A percentile compares a stretch with the other conserved stretches of the same genome.
Conservation (phyloP, 2,888 invertebrate species). For the Brenthis hecate region DNA sequence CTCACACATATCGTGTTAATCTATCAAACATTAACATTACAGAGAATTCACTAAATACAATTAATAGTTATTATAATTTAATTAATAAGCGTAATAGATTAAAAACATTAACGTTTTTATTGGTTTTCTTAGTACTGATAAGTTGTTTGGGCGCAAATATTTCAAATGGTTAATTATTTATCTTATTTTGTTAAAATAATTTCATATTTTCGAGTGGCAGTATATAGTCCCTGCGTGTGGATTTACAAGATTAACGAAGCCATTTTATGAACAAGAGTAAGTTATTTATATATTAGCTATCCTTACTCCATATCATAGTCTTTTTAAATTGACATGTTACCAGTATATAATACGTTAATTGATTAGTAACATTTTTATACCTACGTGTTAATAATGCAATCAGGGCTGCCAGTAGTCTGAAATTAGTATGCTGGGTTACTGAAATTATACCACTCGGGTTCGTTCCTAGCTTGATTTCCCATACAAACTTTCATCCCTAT, state of each 20-base stretch:
- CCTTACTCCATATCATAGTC: background rate
- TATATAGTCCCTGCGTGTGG: conserved; percentile 29
- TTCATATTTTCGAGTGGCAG: conserved; percentile 22
- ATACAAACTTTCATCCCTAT: too few relatives aligned
- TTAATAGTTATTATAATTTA: conserved; percentile 63
- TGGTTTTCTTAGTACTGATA: conserved; percentile 47
- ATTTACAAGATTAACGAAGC: background rate
- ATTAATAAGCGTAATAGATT: conserved; percentile 83
- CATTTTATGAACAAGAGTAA: background rate
- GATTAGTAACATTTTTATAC: conserved; percentile 14
- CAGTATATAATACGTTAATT: conserved; percentile 13
- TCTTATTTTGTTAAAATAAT: conserved; percentile 33
- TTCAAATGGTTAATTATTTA: conserved; percentile 18
- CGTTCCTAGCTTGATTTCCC: too few relatives aligned
- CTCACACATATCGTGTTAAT: conserved; percentile 17
- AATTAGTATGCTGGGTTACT: too few relatives aligned
- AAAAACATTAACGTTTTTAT: conserved; percentile 75
- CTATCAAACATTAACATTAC: conserved; percentile 58
- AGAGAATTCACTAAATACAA: conserved; percentile 73
- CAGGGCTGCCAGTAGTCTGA: too few relatives aligned
- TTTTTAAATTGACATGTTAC: conserved; percentile 21
- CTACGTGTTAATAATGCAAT: too few relatives aligned
- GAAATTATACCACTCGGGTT: too few relatives aligned
- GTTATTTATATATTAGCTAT: background rate
- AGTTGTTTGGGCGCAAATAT: conserved; percentile 34